Evolutionary conservation across 2,888 invertebrate genomes (phyloP), one percentile per base, ranked within the genome.

Genomic region (Lasioglossum marginatum): DNA sequence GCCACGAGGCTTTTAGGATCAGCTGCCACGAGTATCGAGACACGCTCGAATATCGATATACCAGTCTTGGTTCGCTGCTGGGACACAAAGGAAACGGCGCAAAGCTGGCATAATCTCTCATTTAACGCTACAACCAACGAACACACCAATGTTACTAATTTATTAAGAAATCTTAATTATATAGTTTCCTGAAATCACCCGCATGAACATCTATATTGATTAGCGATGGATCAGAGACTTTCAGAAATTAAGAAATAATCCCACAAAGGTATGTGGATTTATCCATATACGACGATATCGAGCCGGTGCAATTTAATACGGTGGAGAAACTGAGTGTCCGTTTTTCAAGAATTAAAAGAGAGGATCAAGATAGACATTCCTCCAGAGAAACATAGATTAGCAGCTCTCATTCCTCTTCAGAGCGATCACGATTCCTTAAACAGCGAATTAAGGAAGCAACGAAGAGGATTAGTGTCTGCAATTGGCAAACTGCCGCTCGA

Each of bases 1-100:
- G 78, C 73, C 79, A 77, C 82, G 79, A 82, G 75, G 75, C 87
- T 82, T 87, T 86, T 40, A 48, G 82, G 57, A 86, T 86, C 86
- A 80, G 82, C 86, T 82, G 86, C 87, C 82, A 75, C 78, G 72
- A 31, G 66, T 82, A 87, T 86, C 86, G 82, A 52, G 48, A 45
- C 37, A 14, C 40, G 71, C 81, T 76, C 85, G 81, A 70, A 77
- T 85, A 86, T 86, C 85, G 81, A 75, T 70, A 75, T 70, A 80
- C 68, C 68, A 66, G 78, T 66, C 74, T 75, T 63, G 71, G 34
- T 52, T 57, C 75, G 60, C 60, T 19, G 57, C 23, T 4, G 31
- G 31, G 31, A 81, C 63, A 48, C 27, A 27, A 27, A 27, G 60
- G 27, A 14, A 60, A 27, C 40, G 34, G 66, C 48, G n/a, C 10